These are phyloP conservation scores for Glandiceps talaboti DNA, from an alignment of 53 echinoderm and acorn worm genomes.

Conservation along the genomic window DNA sequence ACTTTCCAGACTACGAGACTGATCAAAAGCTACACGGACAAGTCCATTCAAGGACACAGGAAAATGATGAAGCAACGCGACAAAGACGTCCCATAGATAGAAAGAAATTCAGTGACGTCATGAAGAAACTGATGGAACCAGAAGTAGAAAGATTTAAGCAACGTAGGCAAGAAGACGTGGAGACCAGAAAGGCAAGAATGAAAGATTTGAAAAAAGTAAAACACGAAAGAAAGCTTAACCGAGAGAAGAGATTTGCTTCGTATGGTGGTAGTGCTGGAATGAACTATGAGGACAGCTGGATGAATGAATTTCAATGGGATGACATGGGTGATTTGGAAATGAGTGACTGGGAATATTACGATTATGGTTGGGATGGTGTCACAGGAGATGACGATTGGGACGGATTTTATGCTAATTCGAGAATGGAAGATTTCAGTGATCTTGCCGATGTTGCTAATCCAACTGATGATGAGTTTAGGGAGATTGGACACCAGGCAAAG, in stretches of 20 bases:
- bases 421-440: slow-evolving; percentile 52
- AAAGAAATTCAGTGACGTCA: not conserved
- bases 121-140: not conserved
- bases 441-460: slow-evolving; percentile 55
- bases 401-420: slow-evolving; percentile 44
- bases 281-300: not conserved
- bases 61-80: not conserved
- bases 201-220: not conserved
- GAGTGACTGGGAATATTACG: slow-evolving; percentile 34
- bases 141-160: not conserved
- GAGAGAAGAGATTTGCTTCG: not conserved
- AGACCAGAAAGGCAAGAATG: not conserved
- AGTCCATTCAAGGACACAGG: no score
- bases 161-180: not conserved
- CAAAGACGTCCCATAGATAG: not conserved
- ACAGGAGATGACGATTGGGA: slow-evolving; percentile 42
- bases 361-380: slow-evolving; percentile 37
- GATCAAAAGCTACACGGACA: no score
- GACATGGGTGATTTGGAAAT: slow-evolving; percentile 26
- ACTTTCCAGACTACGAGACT: no score
- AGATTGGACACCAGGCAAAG: slow-evolving; percentile 60
- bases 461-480: slow-evolving; percentile 40
- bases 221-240: not conserved
- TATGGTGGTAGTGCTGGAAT: not conserved
- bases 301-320: slow-evolving; percentile 1